phyloP scores from a whole-genome alignment of 2,888 invertebrate species.

The Troglohyphantes excavatus region DNA sequence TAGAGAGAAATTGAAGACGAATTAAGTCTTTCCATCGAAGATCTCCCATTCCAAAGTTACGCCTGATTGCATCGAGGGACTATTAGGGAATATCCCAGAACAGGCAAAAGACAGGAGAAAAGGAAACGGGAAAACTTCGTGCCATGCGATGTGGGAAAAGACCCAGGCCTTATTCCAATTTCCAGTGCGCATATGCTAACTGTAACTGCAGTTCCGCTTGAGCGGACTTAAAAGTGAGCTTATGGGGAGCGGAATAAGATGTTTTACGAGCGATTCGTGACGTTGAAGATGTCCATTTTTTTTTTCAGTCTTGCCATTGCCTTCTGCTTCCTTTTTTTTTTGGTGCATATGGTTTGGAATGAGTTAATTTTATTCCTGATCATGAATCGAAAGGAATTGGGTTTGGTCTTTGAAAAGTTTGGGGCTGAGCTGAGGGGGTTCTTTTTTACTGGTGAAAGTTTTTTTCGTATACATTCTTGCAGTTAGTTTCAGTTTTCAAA shows the following conservation, averaged over 20 bases:
- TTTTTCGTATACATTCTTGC: too few relatives aligned
- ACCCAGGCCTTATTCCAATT: neutral
- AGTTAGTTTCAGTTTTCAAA: too few relatives aligned
- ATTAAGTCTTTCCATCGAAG: conserved; percentile 48
- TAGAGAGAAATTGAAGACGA: conserved; percentile 15
- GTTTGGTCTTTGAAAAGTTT: neutral
- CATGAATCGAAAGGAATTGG: neutral
- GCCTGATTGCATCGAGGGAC: conserved; percentile 47
- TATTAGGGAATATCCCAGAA: conserved; percentile 45
- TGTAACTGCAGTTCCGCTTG: conserved; percentile 51
- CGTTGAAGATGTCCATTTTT: conserved; percentile 15
- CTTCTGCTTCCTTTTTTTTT: neutral
- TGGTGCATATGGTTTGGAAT: conserved; percentile 48
- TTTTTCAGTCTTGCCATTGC: neutral
- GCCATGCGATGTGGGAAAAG: neutral
- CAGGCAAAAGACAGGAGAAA: neutral
- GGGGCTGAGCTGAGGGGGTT: neutral
- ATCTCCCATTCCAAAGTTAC: conserved; percentile 36
- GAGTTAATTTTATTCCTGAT: conserved; percentile 58
- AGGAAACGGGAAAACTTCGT: neutral
- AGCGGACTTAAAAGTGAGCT: conserved; percentile 26
- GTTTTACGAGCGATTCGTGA: conserved; percentile 56
- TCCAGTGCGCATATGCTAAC: conserved; percentile 22
- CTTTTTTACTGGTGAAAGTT: neutral
- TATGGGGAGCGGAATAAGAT: conserved; percentile 8